phyloP scores from a whole-genome alignment of 2,888 invertebrate genomes.

The Merodon equestris region DNA sequence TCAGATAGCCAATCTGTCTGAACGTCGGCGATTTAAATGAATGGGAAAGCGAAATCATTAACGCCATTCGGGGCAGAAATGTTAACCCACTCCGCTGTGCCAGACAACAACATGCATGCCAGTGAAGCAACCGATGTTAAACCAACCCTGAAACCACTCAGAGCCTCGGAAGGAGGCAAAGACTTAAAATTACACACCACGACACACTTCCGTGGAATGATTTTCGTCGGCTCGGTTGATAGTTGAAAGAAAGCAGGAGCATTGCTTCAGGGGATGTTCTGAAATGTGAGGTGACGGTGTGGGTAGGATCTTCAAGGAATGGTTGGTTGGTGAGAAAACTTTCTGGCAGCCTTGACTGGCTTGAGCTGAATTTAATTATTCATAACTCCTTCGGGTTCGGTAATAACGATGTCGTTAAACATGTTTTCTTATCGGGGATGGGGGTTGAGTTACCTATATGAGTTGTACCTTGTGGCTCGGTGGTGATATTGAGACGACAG shows the following conservation, averaged over 20 bases:
- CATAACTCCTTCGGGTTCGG: constrained; percentile 76
- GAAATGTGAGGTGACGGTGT: constrained; percentile 9
- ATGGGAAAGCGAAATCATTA: constrained; percentile 59
- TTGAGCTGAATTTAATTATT: constrained; percentile 77
- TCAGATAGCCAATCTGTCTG: constrained; percentile 65
- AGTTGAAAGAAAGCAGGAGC: constrained; percentile 34
- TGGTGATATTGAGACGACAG: constrained; percentile 52
- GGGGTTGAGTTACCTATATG: constrained; percentile 33
- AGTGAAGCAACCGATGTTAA: constrained; percentile 36
- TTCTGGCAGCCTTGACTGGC: constrained; percentile 51
- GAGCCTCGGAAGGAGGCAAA: constrained; percentile 1
- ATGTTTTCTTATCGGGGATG: constrained; percentile 74
- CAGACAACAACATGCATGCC: constrained; percentile 20
- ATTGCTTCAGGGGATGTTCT: constrained; percentile 39
- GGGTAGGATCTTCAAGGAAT: constrained; percentile 56
- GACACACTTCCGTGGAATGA: constrained; percentile 53
- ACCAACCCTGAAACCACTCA: constrained; percentile 59
- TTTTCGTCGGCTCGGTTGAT: constrained; percentile 13
- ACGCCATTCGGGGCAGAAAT: constrained; percentile 64
- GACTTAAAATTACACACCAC: constrained; percentile 65
- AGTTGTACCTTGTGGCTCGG: constrained; percentile 52
- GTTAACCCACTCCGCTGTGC: constrained; percentile 8
- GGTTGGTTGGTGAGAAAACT: constrained; percentile 50
- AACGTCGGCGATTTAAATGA: constrained; percentile 53
- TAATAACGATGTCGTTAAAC: constrained; percentile 77